These are phyloP conservation scores for Amphiprion ocellaris DNA, from an alignment of 2,113 vertebrate species.

Conservation along the genomic window DNA sequence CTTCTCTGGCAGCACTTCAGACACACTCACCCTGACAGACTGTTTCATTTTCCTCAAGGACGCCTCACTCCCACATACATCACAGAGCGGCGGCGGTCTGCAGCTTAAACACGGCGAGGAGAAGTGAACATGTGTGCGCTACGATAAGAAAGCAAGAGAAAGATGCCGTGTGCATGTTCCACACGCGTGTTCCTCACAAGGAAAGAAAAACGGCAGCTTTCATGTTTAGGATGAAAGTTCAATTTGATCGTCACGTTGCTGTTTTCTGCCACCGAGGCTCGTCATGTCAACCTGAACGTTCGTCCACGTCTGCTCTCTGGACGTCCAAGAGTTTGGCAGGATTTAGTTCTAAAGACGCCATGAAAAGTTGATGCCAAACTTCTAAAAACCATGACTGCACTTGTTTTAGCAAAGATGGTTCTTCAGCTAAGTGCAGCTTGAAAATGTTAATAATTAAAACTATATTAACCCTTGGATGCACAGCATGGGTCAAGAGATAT, in stretches of 20 bases:
- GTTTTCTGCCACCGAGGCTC: no score
- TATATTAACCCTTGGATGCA: no score
- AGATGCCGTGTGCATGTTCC: neutral
- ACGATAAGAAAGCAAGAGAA: slow-evolving; percentile 19
- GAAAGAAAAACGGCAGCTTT: neutral
- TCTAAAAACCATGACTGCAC: no score
- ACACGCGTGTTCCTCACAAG: neutral
- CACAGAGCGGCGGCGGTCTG: slow-evolving; percentile 25
- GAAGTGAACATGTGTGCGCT: slow-evolving; percentile 11
- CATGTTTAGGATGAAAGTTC: neutral
- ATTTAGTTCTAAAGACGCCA: no score
- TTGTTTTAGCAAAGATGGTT: no score
- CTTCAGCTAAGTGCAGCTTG: no score
- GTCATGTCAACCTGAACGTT: no score
- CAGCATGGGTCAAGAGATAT: no score
- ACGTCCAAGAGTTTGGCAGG: no score
- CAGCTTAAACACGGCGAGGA: slow-evolving; percentile 9
- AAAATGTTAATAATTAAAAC: no score
- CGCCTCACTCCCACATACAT: slow-evolving; percentile 49
- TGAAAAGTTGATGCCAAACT: no score
- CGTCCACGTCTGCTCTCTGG: no score
- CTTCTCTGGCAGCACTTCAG: slow-evolving; percentile 73
- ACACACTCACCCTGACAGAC: slow-evolving; percentile 46
- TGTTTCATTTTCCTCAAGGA: slow-evolving; percentile 65
- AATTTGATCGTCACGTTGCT: neutral